A percentile compares a stretch with the other conserved stretches of the same genome.
Evolutionary conservation across 2,797 vertebrate species (phyloP).

Genomic region (Tangara arthus): DNA sequence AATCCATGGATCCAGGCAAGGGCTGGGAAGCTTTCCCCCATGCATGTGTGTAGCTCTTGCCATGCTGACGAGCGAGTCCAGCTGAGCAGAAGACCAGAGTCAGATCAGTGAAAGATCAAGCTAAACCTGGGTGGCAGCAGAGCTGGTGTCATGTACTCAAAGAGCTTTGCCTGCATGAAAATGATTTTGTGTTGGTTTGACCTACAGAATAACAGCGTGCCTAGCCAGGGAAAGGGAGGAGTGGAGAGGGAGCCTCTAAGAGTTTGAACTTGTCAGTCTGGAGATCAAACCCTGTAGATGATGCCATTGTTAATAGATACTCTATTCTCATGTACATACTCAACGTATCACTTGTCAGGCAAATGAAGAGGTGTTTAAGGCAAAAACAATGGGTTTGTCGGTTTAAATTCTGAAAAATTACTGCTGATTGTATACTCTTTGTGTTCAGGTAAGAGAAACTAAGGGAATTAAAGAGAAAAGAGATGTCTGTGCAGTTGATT

Average conservation of each 20-base stretch:
- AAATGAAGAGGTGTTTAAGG: conserved; percentile 24
- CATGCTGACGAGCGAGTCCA: background rate
- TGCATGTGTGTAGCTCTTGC: background rate
- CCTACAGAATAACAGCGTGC: background rate
- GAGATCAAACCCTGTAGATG: conserved; percentile 20
- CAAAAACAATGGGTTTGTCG: background rate
- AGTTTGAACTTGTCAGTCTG: conserved; percentile 37
- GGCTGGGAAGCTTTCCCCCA: background rate
- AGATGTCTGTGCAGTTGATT: background rate
- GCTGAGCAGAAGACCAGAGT: conserved; percentile 7
- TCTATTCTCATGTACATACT: conserved; percentile 10
- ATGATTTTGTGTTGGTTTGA: conserved; percentile 22
- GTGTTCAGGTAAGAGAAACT: background rate
- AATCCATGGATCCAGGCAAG: background rate
- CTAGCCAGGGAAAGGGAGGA: background rate
- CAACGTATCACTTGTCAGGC: conserved; percentile 20
- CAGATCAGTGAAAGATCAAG: conserved; percentile 17
- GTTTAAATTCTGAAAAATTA: background rate
- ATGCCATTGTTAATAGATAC: conserved; percentile 47
- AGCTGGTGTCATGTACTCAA: background rate
- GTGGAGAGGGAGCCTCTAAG: background rate
- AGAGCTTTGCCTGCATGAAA: background rate
- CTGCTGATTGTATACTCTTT: background rate
- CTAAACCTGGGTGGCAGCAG: conserved; percentile 1
- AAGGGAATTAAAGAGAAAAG: background rate